These are phyloP conservation scores for Cyclina sinensis DNA, from an alignment of 1,140 invertebrate genomes.

Conservation along the genomic window DNA sequence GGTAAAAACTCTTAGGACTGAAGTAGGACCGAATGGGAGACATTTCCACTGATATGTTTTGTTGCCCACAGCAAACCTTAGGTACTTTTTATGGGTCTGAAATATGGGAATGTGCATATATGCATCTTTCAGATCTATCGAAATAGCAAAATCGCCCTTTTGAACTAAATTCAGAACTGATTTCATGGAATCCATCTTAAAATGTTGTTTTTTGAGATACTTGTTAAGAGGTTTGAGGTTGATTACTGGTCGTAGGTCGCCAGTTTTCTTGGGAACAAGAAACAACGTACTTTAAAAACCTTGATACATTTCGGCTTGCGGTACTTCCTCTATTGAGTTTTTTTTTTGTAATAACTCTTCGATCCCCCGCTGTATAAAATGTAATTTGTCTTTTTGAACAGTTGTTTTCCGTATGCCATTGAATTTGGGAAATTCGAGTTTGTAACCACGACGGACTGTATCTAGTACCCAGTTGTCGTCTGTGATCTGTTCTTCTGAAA, in stretches of 20 bases:
- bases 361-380: conserved; percentile 62
- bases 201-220: conserved; percentile 58
- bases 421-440: conserved; percentile 52
- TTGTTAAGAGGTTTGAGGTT: conserved; percentile 58
- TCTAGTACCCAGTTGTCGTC: conserved; percentile 49
- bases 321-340: conserved; percentile 52
- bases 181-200: conserved; percentile 71
- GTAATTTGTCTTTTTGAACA: conserved; percentile 2
- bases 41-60: conserved; percentile 51
- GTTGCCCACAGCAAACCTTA: conserved; percentile 56
- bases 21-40: conserved; percentile 48
- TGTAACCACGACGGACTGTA: conserved; percentile 51
- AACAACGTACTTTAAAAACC: conserved; percentile 73
- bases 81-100: conserved; percentile 55
- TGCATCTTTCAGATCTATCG: conserved; percentile 68
- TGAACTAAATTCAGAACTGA: conserved; percentile 66
- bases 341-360: conserved; percentile 50
- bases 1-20: conserved; percentile 40
- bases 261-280: conserved; percentile 65
- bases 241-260: conserved; percentile 53
- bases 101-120: conserved; percentile 70
- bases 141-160: conserved; percentile 65
- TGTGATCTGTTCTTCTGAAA: not conserved
- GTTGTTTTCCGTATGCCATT: conserved; percentile 29
- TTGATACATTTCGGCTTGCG: not conserved